phyloP scores from a whole-genome alignment of 2,113 vertebrate genomes.

The Podiceps cristatus region DNA sequence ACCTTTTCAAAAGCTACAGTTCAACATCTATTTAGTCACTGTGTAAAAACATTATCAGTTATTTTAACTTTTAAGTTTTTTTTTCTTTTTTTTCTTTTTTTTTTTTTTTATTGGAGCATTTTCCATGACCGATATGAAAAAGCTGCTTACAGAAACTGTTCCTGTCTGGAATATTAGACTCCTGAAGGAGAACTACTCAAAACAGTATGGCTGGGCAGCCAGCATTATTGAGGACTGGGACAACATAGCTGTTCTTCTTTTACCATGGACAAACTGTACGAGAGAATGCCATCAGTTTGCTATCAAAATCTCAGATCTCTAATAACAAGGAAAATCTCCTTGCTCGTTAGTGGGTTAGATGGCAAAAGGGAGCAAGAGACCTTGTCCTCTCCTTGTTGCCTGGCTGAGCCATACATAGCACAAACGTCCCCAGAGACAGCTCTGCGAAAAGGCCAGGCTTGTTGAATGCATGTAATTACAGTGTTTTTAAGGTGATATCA shows the following conservation, averaged over 20 bases:
- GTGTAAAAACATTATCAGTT: background rate
- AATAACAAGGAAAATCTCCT: background rate
- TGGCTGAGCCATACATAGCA: background rate
- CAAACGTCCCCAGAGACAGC: background rate
- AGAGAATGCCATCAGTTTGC: background rate
- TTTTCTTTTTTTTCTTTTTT: rapidly evolving
- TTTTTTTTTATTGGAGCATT: background rate
- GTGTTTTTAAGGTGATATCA: background rate
- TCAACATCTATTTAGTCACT: background rate
- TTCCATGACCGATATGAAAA: background rate
- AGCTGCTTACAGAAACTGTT: background rate
- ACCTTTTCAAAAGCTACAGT: background rate
- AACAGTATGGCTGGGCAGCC: background rate
- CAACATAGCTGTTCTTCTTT: background rate
- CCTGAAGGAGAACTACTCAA: background rate
- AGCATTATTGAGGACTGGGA: background rate
- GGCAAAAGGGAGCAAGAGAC: background rate
- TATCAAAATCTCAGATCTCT: background rate
- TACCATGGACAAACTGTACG: background rate
- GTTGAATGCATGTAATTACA: slow-evolving; percentile 8
- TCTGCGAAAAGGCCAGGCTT: slow-evolving; percentile 8
- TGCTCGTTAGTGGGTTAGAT: background rate
- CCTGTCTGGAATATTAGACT: background rate
- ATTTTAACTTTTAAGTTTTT: background rate
- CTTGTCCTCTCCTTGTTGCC: background rate